Evolutionary conservation across 2,888 invertebrate genomes (phyloP).

Genomic region (Mystacides longicornis): DNA sequence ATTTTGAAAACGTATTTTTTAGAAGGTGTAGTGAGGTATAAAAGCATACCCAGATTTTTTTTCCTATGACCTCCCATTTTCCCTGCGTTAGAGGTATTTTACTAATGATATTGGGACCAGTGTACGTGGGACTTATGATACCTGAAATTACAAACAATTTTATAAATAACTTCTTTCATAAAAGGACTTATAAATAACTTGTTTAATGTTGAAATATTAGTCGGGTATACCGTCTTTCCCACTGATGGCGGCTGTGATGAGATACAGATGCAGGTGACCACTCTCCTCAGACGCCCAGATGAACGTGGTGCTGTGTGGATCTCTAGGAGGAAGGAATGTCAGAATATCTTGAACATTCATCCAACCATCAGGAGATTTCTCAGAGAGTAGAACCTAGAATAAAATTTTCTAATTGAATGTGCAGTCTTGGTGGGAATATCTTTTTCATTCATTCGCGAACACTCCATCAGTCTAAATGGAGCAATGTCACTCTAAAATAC

Average conservation of each 20-base stretch:
- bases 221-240: conserved; percentile 6
- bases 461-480: too few species aligned
- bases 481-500: too few species aligned
- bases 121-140: conserved; percentile 29
- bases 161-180: not conserved
- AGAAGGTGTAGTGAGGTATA: not conserved
- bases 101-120: conserved; percentile 57
- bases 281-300: conserved; percentile 92
- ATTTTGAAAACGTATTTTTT: not conserved
- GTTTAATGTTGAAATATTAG: too few species aligned
- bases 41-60: conserved; percentile 66
- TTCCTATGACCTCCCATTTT: conserved; percentile 88
- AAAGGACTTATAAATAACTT: too few species aligned
- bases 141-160: conserved; percentile 20
- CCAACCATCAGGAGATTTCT: conserved; percentile 69
- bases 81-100: conserved; percentile 77
- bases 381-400: conserved; percentile 36
- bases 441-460: too few species aligned
- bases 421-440: too few species aligned
- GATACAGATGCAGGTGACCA: conserved; percentile 82
- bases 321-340: conserved; percentile 59
- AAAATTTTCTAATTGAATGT: too few species aligned
- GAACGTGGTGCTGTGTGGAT: conserved; percentile 51
- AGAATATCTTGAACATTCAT: conserved; percentile 89
- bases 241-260: conserved; percentile 57